phyloP scores from a whole-genome alignment of 2,797 vertebrate species.

The Cheracebus regulus region DNA sequence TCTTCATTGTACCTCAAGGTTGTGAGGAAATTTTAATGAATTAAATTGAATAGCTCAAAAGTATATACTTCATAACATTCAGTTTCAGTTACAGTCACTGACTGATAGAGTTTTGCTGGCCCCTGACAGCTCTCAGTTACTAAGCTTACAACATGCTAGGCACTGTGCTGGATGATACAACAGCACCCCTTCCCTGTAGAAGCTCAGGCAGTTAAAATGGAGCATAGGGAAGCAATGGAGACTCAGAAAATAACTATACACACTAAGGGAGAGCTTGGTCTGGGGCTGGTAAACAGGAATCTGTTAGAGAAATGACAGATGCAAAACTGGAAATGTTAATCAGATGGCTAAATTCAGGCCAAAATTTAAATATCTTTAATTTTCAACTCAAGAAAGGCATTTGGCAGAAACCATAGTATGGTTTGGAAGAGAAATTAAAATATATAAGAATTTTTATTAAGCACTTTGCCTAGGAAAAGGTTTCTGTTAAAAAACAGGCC shows the following conservation, averaged over 20 bases:
- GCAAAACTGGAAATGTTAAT: neutral
- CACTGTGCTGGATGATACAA: neutral
- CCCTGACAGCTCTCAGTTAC: neutral
- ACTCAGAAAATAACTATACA: neutral
- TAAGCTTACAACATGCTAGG: neutral
- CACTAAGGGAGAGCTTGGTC: neutral
- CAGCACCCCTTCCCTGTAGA: neutral
- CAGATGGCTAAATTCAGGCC: neutral
- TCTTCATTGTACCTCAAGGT: constrained; percentile 32
- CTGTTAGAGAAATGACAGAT: neutral
- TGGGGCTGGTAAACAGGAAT: neutral
- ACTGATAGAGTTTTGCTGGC: neutral
- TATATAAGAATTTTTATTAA: constrained; percentile 1
- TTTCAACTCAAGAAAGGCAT: neutral
- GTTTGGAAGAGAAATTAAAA: neutral
- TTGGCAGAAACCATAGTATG: neutral
- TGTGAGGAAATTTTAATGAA: constrained; percentile 25
- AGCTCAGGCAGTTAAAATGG: neutral
- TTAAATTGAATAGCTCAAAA: constrained; percentile 6
- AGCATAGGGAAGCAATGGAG: neutral
- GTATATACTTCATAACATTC: neutral
- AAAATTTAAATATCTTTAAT: neutral
- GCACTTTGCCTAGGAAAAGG: neutral
- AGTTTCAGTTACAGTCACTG: neutral
- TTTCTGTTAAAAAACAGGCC: constrained; percentile 24